Evolutionary conservation across 2,888 invertebrate species (phyloP).

Genomic region (Orthosia gothica): DNA sequence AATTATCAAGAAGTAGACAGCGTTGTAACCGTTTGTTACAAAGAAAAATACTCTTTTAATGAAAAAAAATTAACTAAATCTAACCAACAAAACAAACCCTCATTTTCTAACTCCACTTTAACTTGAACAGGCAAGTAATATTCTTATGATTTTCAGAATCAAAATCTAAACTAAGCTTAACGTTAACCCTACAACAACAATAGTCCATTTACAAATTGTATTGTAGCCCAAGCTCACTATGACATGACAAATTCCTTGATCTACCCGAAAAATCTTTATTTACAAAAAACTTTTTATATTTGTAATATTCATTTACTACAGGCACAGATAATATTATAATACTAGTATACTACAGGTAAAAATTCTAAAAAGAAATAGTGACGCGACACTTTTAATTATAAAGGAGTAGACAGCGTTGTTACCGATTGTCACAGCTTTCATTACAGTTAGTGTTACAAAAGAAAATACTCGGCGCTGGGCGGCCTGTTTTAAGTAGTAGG

Average conservation of each 20-base stretch:
- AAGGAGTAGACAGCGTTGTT: conserved; percentile 55
- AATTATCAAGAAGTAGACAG: conserved; percentile 63
- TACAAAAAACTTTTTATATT: neutral
- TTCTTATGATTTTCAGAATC: neutral
- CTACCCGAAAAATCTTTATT: neutral
- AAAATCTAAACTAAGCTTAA: neutral
- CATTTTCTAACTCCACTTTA: neutral
- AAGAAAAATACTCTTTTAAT: conserved; percentile 64
- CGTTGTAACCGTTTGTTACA: conserved; percentile 61
- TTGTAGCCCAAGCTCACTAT: neutral
- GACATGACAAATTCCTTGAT: neutral
- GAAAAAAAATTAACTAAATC: neutral
- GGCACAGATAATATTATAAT: too few relatives aligned
- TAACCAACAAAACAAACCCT: neutral
- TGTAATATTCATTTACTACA: neutral
- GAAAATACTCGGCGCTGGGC: conserved; percentile 61
- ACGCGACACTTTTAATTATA: conserved; percentile 68
- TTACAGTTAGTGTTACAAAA: conserved; percentile 71
- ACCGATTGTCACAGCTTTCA: conserved; percentile 65
- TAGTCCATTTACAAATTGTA: neutral
- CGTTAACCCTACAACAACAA: neutral
- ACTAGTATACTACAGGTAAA: conserved; percentile 5
- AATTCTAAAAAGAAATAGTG: conserved; percentile 36
- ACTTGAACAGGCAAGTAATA: neutral
- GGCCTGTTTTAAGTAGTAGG: conserved; percentile 66